Base-by-base conservation (phyloP, 1,140 invertebrate genomes). In the Atta cephalotes region DNA sequence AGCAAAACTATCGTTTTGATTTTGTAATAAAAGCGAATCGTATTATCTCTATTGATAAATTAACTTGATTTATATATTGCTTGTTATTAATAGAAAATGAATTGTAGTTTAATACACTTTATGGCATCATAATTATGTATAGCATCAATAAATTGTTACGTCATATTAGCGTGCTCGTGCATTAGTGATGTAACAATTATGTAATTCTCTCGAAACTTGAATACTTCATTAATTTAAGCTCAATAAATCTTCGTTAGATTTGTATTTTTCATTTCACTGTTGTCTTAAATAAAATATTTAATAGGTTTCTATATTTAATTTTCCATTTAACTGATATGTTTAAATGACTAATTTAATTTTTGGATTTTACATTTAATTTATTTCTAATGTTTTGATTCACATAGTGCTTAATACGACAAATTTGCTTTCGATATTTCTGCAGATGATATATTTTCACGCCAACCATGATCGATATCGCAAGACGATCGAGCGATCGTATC, bases 401-500 rank as follows among this genome's bases (percentile, higher is more conserved):
- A 45, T 6, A 25, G 18, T 28, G 12, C 9, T 71, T 35, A 45
- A 7, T 45, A 31, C 6, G 31, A 31, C 45, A 45, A 72, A 16
- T 60, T 60, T 21, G 35, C 12, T 16, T 45, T 39, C 3, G 10
- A 53, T 62, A 63, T 49, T 31, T 74, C 14, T 58, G 28, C 6
- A 21, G 25, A 28, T 72, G 25, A 58, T 74, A 60, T 51, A 51
- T 49, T 31, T 74, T 62, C 80, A 21, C 9, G n/a, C 9, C 14
- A n/a, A 31, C n/a, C 49, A 31, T 74, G 39, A 71, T 84, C 49
- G 78, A 81, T 81, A 81, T 35, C 68, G 25, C 68, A 16, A 62
- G 14, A 77, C 35, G 62, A 88, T 74, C 81, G 63, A 58, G 31
- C 39, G 80, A 63, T 86, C 72, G 84, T 72, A 62, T n/a, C 18